Conservation (phyloP, 2,888 invertebrate species). For the Zaprionus bogoriensis region DNA sequence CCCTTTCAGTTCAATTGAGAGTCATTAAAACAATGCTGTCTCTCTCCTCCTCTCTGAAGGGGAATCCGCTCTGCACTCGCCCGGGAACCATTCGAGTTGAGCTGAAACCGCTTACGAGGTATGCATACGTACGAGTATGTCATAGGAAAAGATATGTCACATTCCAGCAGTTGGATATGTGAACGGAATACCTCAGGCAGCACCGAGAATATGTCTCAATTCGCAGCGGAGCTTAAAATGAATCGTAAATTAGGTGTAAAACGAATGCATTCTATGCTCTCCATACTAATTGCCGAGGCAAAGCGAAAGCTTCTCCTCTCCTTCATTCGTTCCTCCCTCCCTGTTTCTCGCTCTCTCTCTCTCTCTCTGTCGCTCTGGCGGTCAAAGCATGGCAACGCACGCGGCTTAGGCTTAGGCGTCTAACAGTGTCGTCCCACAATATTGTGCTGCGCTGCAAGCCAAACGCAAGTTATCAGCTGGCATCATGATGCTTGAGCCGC, state of each 20-base stretch:
- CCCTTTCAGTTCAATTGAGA: constrained; percentile 14
- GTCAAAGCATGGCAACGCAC: too few relatives aligned
- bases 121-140: neutral
- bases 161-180: neutral
- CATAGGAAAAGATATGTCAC: neutral
- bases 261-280: too few relatives aligned
- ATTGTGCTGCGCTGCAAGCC: constrained; percentile 25
- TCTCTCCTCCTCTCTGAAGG: neutral
- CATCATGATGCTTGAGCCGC: constrained; percentile 47
- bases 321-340: too few relatives aligned
- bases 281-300: too few relatives aligned
- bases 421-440: constrained; percentile 39
- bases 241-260: too few relatives aligned
- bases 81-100: neutral
- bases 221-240: neutral
- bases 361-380: too few relatives aligned
- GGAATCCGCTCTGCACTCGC: constrained; percentile 1
- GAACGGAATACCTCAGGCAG: neutral
- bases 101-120: constrained; percentile 7
- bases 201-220: neutral
- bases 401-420: too few relatives aligned
- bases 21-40: neutral
- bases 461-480: constrained; percentile 30
- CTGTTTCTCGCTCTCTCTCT: too few relatives aligned
- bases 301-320: too few relatives aligned